Base-by-base conservation (phyloP, 2,113 vertebrate species). In the Gymnogyps californianus region DNA sequence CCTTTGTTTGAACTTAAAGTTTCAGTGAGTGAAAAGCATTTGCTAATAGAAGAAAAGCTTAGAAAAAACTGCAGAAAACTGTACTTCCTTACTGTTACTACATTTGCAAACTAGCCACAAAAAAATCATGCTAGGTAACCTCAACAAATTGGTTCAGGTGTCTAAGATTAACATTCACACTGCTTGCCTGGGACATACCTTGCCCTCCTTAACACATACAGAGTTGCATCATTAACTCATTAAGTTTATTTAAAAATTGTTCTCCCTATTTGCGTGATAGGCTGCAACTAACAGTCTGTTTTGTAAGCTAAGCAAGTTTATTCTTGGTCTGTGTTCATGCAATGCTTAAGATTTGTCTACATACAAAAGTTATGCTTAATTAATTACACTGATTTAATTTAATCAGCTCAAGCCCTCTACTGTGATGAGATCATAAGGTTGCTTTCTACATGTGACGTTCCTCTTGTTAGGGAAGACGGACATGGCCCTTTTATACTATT, bases 241-340 rank as follows among this genome's bases (percentile, higher is more conserved):
- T 89, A 93, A 32, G 80, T 92, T 92, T 89, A 91, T 92, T 95
- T 96, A n/a, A 62, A 90, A 96, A 70, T 47, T 44, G 49, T 87
- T 95, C 80, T 91, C 80, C 76, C 55, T 67, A 1, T 88, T 88
- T 84, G 55, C 3, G 0, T 87, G 92, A 61, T 64, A 87, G 69
- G 40, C 44, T 95, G 81, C 80, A 94, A 66, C 93, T 80, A 89
- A 92, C 58, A 80, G 58, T 18, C 67, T 92, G 83, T 87, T 93
- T 95, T 93, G 91, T 91, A 97, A 95, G 92, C 89, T 84, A 72
- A 84, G 69, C 74, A 91, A 87, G 95, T 92, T 83, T 92, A 66
- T 92, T 66, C 52, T 66, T 83, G 82, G 84, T 79, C 67, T 93
- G 64, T 90, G 89, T 84, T 97, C 95, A 89, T 18, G 88, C 47